These are phyloP conservation scores for Cosmopolites sordidus DNA, from an alignment of 2,888 invertebrate genomes.

Conservation along the genomic window DNA sequence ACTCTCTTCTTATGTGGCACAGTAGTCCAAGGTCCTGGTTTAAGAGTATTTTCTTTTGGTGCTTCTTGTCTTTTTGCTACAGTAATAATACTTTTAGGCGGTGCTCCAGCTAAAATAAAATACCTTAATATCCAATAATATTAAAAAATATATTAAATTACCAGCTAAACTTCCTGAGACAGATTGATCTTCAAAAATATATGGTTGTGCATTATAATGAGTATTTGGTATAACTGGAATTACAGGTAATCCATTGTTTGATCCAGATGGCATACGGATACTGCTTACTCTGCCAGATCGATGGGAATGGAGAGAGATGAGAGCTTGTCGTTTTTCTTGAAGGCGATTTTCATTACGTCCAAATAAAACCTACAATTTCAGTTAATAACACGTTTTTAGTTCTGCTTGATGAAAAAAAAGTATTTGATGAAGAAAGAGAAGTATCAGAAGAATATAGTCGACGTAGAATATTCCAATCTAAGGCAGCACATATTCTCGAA, in stretches of 20 bases:
- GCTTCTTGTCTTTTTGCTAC: constrained; percentile 53
- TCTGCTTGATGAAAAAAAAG: too few species aligned
- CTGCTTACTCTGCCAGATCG: constrained; percentile 57
- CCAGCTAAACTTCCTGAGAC: constrained; percentile 11
- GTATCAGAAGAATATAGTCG: too few species aligned
- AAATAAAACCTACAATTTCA: constrained; percentile 53
- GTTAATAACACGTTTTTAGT: too few species aligned
- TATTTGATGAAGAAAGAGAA: too few species aligned
- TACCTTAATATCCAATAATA: background rate
- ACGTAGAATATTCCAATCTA: too few species aligned
- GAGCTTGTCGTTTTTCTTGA: constrained; percentile 68
- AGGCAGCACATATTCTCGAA: too few species aligned
- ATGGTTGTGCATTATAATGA: constrained; percentile 4
- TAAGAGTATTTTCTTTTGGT: constrained; percentile 66
- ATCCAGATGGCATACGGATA: constrained; percentile 37
- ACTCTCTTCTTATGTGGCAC: constrained; percentile 44
- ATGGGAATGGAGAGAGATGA: constrained; percentile 69
- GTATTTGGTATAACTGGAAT: constrained; percentile 6
- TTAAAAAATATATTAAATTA: background rate
- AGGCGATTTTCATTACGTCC: constrained; percentile 54
- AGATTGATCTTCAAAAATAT: constrained; percentile 14
- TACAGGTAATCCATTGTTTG: constrained; percentile 9
- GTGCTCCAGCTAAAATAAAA: constrained; percentile 36
- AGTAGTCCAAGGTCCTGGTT: constrained; percentile 67
- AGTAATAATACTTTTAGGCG: constrained; percentile 54